These are phyloP conservation scores for Leucopsar rothschildi DNA, from an alignment of 2,113 vertebrate species.

Conservation along the genomic window DNA sequence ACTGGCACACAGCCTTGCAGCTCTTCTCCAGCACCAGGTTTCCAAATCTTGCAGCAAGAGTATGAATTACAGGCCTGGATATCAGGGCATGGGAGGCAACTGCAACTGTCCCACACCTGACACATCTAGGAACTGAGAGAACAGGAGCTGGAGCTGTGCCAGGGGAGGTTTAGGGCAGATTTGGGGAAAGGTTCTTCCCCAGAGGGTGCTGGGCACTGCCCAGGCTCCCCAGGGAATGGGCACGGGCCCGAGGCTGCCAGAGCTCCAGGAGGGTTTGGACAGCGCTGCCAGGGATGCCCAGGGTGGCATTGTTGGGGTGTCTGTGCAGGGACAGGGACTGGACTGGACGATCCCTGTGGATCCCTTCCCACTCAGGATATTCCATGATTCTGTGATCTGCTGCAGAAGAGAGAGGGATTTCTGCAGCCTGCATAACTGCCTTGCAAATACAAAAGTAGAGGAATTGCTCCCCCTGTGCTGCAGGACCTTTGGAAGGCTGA, in stretches of 20 bases:
- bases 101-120: neutral
- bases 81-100: neutral
- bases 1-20: neutral
- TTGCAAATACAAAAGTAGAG: neutral
- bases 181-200: neutral
- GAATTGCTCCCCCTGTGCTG: neutral
- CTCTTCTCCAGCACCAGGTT: neutral
- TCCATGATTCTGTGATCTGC: neutral
- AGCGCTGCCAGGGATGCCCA: neutral
- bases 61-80: neutral
- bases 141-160: neutral
- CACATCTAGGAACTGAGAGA: neutral
- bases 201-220: neutral
- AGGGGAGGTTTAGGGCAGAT: fast-evolving
- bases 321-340: fast-evolving
- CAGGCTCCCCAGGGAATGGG: neutral
- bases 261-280: neutral
- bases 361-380: neutral
- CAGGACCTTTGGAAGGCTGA: neutral
- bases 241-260: fast-evolving
- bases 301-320: neutral
- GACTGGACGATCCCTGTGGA: neutral
- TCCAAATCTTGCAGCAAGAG: neutral
- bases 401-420: neutral
- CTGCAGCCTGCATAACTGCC: neutral